phyloP scores from a whole-genome alignment of 2,888 invertebrate genomes.

The Stramonita haemastoma region DNA sequence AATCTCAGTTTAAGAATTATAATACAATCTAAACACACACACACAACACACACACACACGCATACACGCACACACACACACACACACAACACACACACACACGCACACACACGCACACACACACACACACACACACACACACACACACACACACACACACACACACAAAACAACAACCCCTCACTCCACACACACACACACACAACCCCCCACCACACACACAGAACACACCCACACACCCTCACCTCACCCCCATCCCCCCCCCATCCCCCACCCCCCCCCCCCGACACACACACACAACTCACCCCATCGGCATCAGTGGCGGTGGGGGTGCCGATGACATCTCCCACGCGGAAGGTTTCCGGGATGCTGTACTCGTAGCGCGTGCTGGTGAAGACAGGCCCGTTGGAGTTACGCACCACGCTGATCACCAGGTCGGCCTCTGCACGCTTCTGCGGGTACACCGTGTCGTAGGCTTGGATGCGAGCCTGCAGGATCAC shows the following conservation, averaged over 20 bases:
- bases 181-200: not conserved
- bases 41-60: too few species aligned
- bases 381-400: conserved; percentile 51
- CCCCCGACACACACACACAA: too few species aligned
- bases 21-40: too few species aligned
- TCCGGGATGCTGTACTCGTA: conserved; percentile 64
- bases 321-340: conserved; percentile 87
- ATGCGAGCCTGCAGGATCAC: conserved; percentile 54
- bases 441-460: conserved; percentile 54
- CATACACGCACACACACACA: too few species aligned
- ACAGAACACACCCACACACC: not conserved
- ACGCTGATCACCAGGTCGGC: conserved; percentile 58
- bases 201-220: not conserved
- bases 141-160: conserved; percentile 4
- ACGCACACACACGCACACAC: not conserved
- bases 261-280: too few species aligned
- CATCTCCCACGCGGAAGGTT: conserved; percentile 77
- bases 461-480: conserved; percentile 60
- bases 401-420: conserved; percentile 60
- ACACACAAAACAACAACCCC: not conserved
- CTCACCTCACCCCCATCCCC: too few species aligned
- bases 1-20: too few species aligned
- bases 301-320: conserved; percentile 90
- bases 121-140: not conserved
- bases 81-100: not conserved